A percentile compares a stretch with the other conserved stretches of the same genome.
Evolutionary conservation across 2,113 vertebrate species (phyloP).

Genomic region (Hydropotes inermis): DNA sequence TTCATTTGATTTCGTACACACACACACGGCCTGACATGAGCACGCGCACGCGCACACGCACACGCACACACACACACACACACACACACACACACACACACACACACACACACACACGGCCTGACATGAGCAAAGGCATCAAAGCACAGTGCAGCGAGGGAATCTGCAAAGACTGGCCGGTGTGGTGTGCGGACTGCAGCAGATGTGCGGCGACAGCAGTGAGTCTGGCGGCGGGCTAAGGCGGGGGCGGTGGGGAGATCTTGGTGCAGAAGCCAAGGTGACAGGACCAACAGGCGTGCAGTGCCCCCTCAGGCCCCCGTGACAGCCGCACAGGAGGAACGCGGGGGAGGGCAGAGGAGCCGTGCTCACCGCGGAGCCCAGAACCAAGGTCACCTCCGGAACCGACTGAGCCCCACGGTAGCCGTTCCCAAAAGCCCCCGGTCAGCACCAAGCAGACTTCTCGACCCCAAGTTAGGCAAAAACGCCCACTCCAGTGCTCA

Average conservation of each 20-base stretch:
- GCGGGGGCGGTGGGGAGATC: background rate
- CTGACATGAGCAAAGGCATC: background rate
- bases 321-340: background rate
- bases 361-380: conserved; percentile 79
- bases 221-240: background rate
- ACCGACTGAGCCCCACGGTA: background rate
- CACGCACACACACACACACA: background rate
- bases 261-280: too few relatives aligned
- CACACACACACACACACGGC: background rate
- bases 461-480: background rate
- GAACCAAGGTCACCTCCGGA: background rate
- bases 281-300: accelerated
- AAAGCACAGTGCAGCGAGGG: background rate
- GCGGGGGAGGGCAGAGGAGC: background rate
- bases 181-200: accelerated
- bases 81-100: background rate
- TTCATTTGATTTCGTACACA: background rate
- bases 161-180: accelerated
- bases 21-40: background rate
- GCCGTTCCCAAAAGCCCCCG: background rate
- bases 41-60: background rate
- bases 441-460: background rate
- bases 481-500: background rate
- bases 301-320: accelerated
- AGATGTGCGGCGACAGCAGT: accelerated